Evolutionary conservation across 2,797 vertebrate species (phyloP), one percentile per base, ranked within the genome.

Genomic region (Brachyalestes nurse): DNA sequence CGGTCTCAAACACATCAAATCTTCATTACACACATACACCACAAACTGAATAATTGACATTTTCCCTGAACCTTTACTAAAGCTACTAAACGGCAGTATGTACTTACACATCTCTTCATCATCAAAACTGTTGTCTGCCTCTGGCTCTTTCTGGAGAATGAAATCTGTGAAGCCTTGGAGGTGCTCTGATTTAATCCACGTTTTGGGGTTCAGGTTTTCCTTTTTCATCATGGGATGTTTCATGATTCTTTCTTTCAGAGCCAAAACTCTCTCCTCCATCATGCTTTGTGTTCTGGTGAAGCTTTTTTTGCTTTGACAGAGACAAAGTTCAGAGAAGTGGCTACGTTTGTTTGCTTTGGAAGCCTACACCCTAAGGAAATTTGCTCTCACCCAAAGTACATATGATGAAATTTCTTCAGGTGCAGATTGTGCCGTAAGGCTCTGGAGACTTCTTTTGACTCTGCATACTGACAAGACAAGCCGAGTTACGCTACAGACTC

Each of bases 41-140:
- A 42, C 40, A 42, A 4, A 42, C 40, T 42, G 4, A 42, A 4
- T 8, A 42, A 42, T 4, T 8, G 8, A 8, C 40, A 42, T 4
- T 8, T 4, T 34, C 1, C 38, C 16, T 19, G 34, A 65, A 34
- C 9, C 61, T 34, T 1, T 38, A 17, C 62, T 9, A 2, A 1
- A 49, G 47, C 13, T 49, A 49, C 9, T 49, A 49, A 49, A 49
- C 19, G 6, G 9, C 34, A 19, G 28, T 2, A 19, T 34, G 19
- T 90, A 95, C 94, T 95, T 84, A 95, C 94, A 88, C 94, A 95
- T 95, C 70, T 94, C 92, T 21, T 84, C 84, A 79, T 85, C 85
- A 89, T 95, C 92, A 79, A 91, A 95, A 81, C 88, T 91, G 40
- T 71, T 72, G 83, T 94, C 92, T 0, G 51, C 85, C 6, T 88